These are phyloP conservation scores for Phrynocephalus forsythii DNA, from an alignment of 2,797 vertebrate genomes.

Conservation along the genomic window DNA sequence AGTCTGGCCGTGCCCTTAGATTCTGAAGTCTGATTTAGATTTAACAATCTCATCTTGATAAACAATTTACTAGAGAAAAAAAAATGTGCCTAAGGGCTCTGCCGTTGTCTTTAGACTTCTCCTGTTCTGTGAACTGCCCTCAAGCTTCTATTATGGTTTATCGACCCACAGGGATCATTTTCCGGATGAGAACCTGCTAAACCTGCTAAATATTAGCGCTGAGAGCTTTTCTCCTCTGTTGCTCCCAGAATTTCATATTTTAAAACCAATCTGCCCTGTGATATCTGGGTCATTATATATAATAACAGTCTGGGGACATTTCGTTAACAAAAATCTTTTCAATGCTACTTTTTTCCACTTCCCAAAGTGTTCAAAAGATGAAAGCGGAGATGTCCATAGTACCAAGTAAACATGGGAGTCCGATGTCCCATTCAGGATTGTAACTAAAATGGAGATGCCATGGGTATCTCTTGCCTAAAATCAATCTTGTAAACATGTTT, in stretches of 20 bases:
- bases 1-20: background rate
- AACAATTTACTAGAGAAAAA: background rate
- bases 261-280: no score
- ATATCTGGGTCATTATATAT: no score
- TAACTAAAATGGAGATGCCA: background rate
- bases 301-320: no score
- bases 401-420: background rate
- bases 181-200: no score
- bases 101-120: background rate
- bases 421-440: background rate
- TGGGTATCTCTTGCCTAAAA: background rate
- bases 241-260: no score
- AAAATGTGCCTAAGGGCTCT: background rate
- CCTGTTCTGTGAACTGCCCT: background rate
- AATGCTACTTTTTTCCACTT: no score
- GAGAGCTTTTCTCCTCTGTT: no score
- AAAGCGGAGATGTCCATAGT: background rate
- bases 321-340: no score
- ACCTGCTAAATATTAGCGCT: no score
- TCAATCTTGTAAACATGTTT: background rate
- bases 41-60: background rate
- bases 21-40: background rate
- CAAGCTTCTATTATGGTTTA: background rate
- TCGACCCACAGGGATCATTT: no score
- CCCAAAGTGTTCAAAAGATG: no score